These are phyloP conservation scores for Centropus unirufus DNA, from an alignment of 2,113 vertebrate genomes.

Conservation along the genomic window DNA sequence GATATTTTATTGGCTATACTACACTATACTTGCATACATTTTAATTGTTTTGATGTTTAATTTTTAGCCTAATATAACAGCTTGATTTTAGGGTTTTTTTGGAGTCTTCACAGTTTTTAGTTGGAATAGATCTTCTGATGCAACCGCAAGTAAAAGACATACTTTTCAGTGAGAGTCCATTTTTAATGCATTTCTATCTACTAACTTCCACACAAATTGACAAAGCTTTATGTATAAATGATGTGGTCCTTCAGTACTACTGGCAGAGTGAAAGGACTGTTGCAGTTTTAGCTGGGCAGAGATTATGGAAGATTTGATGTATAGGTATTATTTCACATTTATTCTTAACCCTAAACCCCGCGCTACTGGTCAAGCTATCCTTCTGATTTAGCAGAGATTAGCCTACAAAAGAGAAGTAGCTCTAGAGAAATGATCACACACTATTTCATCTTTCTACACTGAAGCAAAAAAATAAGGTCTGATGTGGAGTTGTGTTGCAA, in stretches of 20 bases:
- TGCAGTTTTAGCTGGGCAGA: not conserved
- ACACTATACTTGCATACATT: not conserved
- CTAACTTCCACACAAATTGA: not conserved
- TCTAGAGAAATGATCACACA: not conserved
- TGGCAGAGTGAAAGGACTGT: not conserved
- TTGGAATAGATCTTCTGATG: not conserved
- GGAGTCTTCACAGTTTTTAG: not conserved
- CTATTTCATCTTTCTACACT: not conserved
- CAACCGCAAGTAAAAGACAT: not conserved
- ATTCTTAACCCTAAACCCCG: not conserved
- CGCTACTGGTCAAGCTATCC: not conserved
- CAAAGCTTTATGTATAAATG: not conserved
- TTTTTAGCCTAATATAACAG: not conserved
- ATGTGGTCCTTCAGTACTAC: not conserved
- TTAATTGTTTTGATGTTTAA: not conserved
- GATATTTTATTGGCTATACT: not conserved
- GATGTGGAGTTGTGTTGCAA: not conserved
- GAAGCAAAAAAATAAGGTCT: not conserved
- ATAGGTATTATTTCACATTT: not conserved
- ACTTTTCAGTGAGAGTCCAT: not conserved
- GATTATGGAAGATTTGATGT: not conserved
- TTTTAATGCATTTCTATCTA: conserved; percentile 13
- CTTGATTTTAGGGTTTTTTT: not conserved
- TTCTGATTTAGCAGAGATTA: not conserved
- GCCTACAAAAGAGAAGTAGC: not conserved